These are phyloP conservation scores for Tragelaphus strepsiceros DNA, from an alignment of 2,113 vertebrate genomes.

Conservation along the genomic window DNA sequence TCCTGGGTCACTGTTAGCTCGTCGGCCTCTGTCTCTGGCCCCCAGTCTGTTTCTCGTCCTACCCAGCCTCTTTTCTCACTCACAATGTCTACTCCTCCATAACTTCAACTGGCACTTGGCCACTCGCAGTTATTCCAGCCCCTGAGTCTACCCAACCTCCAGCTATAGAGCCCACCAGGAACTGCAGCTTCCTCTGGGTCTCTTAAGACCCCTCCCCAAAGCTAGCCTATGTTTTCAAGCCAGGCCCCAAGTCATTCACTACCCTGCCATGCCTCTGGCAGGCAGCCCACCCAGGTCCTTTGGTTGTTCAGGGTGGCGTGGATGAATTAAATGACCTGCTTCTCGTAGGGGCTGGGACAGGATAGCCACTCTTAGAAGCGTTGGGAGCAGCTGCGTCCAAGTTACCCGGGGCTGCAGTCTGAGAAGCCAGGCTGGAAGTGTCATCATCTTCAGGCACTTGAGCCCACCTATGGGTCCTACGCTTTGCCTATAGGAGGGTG, in stretches of 20 bases:
- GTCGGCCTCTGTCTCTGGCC: not conserved
- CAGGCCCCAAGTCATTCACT: not conserved
- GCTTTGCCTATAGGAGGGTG: not conserved
- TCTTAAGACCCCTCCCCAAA: not conserved
- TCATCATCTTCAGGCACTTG: not conserved
- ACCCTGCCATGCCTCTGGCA: not conserved
- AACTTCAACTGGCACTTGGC: not conserved
- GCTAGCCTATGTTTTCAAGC: not conserved
- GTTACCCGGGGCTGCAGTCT: not conserved
- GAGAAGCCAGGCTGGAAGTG: not conserved
- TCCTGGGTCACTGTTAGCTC: not conserved
- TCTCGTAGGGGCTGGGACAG: not conserved
- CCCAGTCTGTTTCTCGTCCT: not conserved
- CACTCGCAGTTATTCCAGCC: not conserved
- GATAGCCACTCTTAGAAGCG: not conserved
- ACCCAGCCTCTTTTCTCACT: not conserved
- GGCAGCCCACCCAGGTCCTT: not conserved
- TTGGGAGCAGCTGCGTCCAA: not conserved
- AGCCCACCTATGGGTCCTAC: not conserved
- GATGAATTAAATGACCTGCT: not conserved
- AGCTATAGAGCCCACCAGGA: not conserved
- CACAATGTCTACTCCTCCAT: not conserved
- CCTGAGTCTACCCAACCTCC: not conserved
- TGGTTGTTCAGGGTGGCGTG: fast-evolving
- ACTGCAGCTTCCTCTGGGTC: not conserved